Evolutionary conservation across 2,797 vertebrate species (phyloP), one percentile per base, ranked within the genome.

Genomic region (Sebastes flavidus): DNA sequence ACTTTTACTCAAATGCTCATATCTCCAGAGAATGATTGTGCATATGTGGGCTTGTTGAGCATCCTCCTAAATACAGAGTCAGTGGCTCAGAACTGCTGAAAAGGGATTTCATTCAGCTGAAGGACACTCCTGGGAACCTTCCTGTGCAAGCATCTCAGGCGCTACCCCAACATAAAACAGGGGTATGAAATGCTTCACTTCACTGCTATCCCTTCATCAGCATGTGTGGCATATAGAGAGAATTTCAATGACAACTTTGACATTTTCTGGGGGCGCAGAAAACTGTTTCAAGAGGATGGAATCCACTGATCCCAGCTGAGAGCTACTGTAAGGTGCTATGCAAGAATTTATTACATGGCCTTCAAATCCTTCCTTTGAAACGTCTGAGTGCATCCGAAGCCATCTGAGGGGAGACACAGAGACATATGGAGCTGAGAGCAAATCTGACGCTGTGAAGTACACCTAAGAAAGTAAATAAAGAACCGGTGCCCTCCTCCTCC

Each of bases 201-300:
- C 82, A 49, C 88, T 2, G 75, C 75, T 58, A 63, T 84, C 70
- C 83, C 90, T 91, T 91, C 91, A 92, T 93, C 91, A 90, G 93
- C 87, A 93, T 90, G 87, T 91, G 80, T 83, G 82, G 86, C 90
- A 87, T 88, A 90, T 83, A 88, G 85, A 91, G 76, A 61, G 89
- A 89, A 89, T 91, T 88, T 89, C 93, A 91, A 87, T 85, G 83
- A 90, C 90, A 89, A 88, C 90, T 72, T 79, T 92, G 92, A 91
- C 92, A 93, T 94, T 94, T 92, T 88, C 83, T 74, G 18, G 54
- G 55, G 88, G 70, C 63, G 20, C 62, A 65, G 66, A 80, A 86
- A 87, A 87, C 54, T 71, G 82, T 84, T 91, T 88, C 79, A 85
- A 87, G 82, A 80, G 82, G 78, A 85, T 85, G 77, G 75, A 77